These are phyloP conservation scores for Galeruca laticollis DNA, from an alignment of 2,888 invertebrate species.

Conservation along the genomic window DNA sequence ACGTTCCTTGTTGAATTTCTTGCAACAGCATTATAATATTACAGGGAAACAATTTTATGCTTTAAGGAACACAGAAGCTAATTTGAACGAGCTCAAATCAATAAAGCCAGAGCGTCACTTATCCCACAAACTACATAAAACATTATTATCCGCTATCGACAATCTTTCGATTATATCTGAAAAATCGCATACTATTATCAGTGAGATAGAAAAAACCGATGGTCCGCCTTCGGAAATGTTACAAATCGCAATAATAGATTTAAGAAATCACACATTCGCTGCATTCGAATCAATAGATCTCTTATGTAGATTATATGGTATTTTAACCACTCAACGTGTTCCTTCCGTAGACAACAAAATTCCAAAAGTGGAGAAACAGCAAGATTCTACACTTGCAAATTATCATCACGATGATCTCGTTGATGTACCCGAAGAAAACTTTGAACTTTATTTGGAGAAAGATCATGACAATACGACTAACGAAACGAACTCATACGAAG, in stretches of 20 bases:
- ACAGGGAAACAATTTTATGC: constrained; percentile 48
- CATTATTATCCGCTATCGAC: constrained; percentile 48
- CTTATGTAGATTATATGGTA: constrained; percentile 52
- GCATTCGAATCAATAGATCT: constrained; percentile 56
- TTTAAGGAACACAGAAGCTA: constrained; percentile 42
- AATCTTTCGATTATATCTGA: constrained; percentile 53
- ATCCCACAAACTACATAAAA: constrained; percentile 48
- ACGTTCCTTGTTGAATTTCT: constrained; percentile 31
- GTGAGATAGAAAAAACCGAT: constrained; percentile 40
- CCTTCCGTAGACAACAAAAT: background rate
- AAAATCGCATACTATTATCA: constrained; percentile 48
- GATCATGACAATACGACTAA: constrained; percentile 21
- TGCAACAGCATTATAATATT: constrained; percentile 34
- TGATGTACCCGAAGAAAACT: constrained; percentile 53
- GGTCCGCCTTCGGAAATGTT: constrained; percentile 37
- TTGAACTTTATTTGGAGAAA: constrained; percentile 51
- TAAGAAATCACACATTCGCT: constrained; percentile 51
- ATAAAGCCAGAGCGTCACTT: constrained; percentile 31
- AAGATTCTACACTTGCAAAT: background rate
- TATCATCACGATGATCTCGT: constrained; percentile 47
- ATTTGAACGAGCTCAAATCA: constrained; percentile 42
- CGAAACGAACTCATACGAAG: constrained; percentile 1
- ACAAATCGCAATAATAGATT: constrained; percentile 45
- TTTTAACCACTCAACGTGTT: constrained; percentile 44
- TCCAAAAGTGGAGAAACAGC: background rate